Conservation (phyloP, 2,113 vertebrate genomes). For the Dermatemys mawii region DNA sequence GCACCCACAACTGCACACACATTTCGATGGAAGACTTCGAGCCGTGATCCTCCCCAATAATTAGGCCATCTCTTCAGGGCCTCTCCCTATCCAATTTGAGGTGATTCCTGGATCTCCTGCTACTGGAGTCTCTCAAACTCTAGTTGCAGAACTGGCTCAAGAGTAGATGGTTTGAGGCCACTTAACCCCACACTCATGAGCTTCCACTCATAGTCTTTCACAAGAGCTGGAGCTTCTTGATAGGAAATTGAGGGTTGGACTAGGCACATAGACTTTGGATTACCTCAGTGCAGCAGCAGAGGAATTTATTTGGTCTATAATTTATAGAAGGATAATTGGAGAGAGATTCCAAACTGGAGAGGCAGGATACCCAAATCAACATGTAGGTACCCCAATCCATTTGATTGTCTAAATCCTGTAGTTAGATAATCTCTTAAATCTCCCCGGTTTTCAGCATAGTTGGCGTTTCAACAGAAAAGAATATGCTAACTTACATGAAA, state of each 20-base stretch:
- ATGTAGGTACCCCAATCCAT: not conserved
- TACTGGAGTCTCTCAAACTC: not conserved
- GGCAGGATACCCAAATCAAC: not conserved
- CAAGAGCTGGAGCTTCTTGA: not conserved
- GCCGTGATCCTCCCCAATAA: not conserved
- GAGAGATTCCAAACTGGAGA: not conserved
- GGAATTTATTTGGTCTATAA: not conserved
- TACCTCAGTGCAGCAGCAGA: not conserved
- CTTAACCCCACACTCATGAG: not conserved
- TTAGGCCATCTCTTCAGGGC: not conserved
- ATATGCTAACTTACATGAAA: not conserved
- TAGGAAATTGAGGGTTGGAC: not conserved
- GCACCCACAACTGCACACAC: not conserved
- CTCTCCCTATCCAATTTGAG: not conserved
- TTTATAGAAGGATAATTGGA: not conserved
- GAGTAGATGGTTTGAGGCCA: not conserved
- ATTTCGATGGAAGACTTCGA: not conserved
- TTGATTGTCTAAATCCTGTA: not conserved
- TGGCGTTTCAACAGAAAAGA: no score
- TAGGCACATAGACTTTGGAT: not conserved
- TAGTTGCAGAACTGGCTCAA: not conserved
- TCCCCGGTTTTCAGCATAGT: constrained; percentile 5
- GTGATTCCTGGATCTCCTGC: not conserved
- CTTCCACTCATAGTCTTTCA: not conserved
- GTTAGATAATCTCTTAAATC: not conserved